Evolutionary conservation across 2,888 invertebrate genomes (phyloP).

Genomic region (Apamea anceps): DNA sequence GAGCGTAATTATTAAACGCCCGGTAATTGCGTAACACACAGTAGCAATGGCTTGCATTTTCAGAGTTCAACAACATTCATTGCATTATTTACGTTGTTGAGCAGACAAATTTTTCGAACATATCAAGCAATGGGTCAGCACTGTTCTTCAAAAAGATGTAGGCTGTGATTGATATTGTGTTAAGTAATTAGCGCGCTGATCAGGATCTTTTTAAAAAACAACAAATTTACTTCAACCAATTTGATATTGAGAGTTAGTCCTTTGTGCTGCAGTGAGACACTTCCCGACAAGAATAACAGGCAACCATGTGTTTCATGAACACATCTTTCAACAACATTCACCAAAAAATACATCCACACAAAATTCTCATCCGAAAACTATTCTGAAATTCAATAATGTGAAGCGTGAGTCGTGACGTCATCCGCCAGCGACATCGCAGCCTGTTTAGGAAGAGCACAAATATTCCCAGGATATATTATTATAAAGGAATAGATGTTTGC

Average conservation of each 20-base stretch:
- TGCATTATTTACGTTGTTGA: too few species aligned
- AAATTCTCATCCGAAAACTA: conserved; percentile 49
- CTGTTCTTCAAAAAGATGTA: too few species aligned
- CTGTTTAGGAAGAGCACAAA: conserved; percentile 44
- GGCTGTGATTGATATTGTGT: too few species aligned
- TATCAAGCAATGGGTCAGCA: too few species aligned
- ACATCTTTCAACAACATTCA: background rate
- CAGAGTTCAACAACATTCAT: too few species aligned
- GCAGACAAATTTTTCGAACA: too few species aligned
- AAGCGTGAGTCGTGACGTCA: conserved; percentile 47
- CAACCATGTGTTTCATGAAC: too few species aligned
- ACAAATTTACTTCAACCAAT: background rate
- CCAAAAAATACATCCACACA: conserved; percentile 28
- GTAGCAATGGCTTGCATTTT: too few species aligned
- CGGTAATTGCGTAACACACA: too few species aligned
- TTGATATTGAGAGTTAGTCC: background rate
- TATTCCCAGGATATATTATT: conserved; percentile 49
- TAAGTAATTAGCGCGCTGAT: background rate
- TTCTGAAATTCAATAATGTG: conserved; percentile 62
- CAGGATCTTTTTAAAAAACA: background rate
- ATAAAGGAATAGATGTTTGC: conserved; percentile 37
- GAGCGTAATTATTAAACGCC: background rate
- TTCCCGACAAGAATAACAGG: background rate
- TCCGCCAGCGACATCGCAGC: conserved; percentile 37
- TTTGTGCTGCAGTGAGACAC: background rate